A percentile compares a stretch with the other conserved stretches of the same genome.
Evolutionary conservation across 2,797 vertebrate genomes (phyloP).

Genomic region (Lacerta agilis): DNA sequence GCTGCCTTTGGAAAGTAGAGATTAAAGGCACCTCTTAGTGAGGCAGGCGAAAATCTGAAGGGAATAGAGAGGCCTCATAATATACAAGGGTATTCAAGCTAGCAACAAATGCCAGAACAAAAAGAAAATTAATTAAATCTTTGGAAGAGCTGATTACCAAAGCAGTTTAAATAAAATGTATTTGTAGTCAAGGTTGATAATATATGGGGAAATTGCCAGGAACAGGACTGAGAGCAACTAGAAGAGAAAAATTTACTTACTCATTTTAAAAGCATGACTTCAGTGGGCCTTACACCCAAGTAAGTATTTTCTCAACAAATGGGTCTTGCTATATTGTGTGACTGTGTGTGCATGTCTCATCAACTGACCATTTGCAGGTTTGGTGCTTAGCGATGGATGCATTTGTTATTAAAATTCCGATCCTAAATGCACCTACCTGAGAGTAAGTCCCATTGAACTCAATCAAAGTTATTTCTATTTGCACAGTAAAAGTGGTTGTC

Average conservation of each 20-base stretch:
- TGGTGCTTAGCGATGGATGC: not conserved
- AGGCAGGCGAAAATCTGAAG: conserved; percentile 45
- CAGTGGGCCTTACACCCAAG: not conserved
- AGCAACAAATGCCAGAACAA: conserved; percentile 62
- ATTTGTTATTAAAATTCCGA: not conserved
- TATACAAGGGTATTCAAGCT: not conserved
- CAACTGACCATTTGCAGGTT: not conserved
- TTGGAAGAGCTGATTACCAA: conserved; percentile 63
- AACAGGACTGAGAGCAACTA: conserved; percentile 44
- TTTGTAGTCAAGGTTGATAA: conserved; percentile 57
- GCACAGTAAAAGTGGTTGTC: not conserved
- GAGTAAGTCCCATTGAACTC: too few species aligned
- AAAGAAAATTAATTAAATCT: conserved; percentile 66
- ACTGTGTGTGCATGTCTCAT: not conserved
- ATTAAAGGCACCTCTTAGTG: conserved; percentile 47
- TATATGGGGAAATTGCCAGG: conserved; percentile 59
- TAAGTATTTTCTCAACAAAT: not conserved
- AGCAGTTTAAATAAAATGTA: conserved; percentile 54
- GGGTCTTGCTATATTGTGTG: not conserved
- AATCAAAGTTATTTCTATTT: not conserved
- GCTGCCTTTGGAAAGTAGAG: conserved; percentile 52
- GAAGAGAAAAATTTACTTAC: conserved; percentile 43
- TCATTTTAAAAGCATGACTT: conserved; percentile 37
- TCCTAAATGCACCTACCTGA: too few species aligned
- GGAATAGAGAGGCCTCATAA: conserved; percentile 42